These are phyloP conservation scores for Leptatherina wallacei DNA, from an alignment of 2,797 vertebrate genomes.

Conservation along the genomic window DNA sequence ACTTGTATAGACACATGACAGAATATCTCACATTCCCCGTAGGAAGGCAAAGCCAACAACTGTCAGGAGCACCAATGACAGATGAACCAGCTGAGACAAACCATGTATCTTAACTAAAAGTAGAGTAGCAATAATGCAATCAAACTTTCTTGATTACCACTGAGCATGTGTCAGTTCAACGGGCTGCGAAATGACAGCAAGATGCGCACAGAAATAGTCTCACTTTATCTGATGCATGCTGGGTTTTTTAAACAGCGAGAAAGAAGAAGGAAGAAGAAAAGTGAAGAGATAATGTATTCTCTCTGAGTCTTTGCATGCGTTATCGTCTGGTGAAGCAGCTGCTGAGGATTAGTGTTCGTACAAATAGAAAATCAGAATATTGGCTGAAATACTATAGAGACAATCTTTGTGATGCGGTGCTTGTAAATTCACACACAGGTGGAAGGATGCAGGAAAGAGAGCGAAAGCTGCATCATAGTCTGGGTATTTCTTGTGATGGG, in stretches of 20 bases:
- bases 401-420: slow-evolving; percentile 32
- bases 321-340: slow-evolving; percentile 12
- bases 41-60: no score
- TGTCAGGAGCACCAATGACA: no score
- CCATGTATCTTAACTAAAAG: no score
- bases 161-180: slow-evolving; percentile 19
- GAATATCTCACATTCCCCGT: no score
- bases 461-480: slow-evolving; percentile 22
- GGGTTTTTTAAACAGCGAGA: slow-evolving; percentile 24
- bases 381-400: slow-evolving; percentile 6
- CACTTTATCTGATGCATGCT: slow-evolving; percentile 13
- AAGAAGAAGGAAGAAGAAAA: slow-evolving; percentile 6
- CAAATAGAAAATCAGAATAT: not conserved
- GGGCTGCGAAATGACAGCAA: slow-evolving; percentile 3
- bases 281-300: slow-evolving; percentile 26
- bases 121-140: no score
- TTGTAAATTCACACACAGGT: slow-evolving; percentile 15
- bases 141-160: slow-evolving; percentile 8
- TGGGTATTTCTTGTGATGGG: slow-evolving; percentile 12
- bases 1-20: no score
- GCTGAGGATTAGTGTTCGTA: slow-evolving; percentile 23
- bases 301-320: slow-evolving; percentile 3
- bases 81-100: no score
- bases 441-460: not conserved
- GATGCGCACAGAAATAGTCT: slow-evolving; percentile 20